These are phyloP conservation scores for Halichondria panicea DNA, from an alignment of 37 sponge, comb jelly and placozoan species.

Conservation along the genomic window DNA sequence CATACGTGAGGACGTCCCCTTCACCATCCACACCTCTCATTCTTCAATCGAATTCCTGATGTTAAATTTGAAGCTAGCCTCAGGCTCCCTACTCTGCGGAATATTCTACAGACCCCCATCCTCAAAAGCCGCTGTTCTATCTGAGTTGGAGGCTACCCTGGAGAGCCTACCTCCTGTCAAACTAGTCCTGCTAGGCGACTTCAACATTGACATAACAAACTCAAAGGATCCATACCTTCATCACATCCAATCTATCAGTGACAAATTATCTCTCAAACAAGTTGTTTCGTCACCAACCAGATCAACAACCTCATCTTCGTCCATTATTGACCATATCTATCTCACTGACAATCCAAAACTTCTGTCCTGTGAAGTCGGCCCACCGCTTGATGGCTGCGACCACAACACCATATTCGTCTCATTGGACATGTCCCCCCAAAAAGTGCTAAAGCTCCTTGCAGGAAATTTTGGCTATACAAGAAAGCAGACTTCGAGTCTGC, in stretches of 20 bases:
- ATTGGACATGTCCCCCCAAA: neutral
- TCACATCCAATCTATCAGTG: neutral
- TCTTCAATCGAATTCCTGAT: neutral
- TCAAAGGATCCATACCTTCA: neutral
- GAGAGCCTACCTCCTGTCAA: neutral
- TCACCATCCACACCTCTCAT: neutral
- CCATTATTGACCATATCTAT: neutral
- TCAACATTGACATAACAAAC: neutral
- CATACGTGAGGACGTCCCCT: neutral
- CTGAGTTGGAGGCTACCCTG: neutral
- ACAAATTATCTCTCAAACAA: neutral
- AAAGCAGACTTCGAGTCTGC: conserved; percentile 2
- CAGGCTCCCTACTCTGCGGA: neutral
- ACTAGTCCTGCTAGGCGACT: conserved; percentile 1
- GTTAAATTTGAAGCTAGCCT: neutral
- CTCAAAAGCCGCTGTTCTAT: neutral
- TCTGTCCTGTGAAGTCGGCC: neutral
- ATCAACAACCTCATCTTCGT: neutral
- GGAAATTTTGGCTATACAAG: conserved; percentile 4
- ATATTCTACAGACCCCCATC: conserved; percentile 1
- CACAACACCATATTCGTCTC: neutral
- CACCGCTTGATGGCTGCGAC: neutral
- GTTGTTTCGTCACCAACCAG: neutral
- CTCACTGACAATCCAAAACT: neutral
- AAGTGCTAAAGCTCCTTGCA: neutral